phyloP scores from a whole-genome alignment of 2,113 vertebrate species.

The Hassar affinis region DNA sequence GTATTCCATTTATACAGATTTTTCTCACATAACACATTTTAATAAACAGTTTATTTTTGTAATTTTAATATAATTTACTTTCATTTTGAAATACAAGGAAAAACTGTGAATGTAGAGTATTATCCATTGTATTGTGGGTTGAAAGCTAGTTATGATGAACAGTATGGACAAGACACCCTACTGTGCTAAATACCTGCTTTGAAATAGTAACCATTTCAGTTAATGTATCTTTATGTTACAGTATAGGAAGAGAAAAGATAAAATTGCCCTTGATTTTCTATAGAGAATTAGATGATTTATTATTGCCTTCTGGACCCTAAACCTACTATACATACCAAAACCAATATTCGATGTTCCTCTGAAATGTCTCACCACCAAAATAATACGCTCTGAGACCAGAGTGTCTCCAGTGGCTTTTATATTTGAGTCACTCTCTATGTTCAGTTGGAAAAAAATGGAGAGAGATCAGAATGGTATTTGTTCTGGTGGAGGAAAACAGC shows the following conservation, averaged over 20 bases:
- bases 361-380: constrained; percentile 31
- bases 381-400: constrained; percentile 51
- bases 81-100: no score
- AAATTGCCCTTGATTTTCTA: neutral
- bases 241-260: neutral
- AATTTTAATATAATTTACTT: no score
- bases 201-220: neutral
- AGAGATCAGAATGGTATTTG: constrained; percentile 16
- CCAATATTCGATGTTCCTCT: constrained; percentile 28
- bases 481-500: constrained; percentile 24
- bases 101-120: no score
- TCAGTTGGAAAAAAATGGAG: neutral
- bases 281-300: neutral
- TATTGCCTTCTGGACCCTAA: neutral
- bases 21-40: no score
- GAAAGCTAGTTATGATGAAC: neutral
- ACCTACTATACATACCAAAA: constrained; percentile 37
- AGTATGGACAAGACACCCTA: neutral
- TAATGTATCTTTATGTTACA: neutral
- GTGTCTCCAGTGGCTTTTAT: constrained; percentile 39
- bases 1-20: no score
- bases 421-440: constrained; percentile 35
- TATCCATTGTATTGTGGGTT: neutral
- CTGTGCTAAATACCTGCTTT: neutral
- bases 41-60: no score